Conservation (phyloP, 2,113 vertebrate species). For the Prietella phreatophila region DNA sequence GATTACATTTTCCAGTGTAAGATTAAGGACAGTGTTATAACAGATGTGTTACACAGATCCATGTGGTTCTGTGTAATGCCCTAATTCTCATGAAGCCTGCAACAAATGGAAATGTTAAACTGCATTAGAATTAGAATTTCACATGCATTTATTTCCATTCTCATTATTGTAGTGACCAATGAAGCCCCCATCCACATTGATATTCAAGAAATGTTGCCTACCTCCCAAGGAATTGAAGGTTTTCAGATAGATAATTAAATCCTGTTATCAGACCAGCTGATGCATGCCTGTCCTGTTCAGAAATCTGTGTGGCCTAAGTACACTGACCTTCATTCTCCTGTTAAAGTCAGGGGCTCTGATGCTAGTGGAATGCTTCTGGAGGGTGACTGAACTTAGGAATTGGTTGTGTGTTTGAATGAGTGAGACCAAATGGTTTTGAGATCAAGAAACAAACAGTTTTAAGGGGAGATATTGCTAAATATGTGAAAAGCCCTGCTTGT, state of each 20-base stretch:
- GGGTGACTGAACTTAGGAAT: background rate
- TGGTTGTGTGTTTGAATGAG: background rate
- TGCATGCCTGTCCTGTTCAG: slow-evolving; percentile 1
- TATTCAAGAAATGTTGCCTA: slow-evolving; percentile 3
- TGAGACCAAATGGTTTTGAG: background rate
- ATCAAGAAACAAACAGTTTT: slow-evolving; percentile 12
- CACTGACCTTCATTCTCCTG: background rate
- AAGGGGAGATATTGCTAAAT: slow-evolving; percentile 47
- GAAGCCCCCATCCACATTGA: slow-evolving; percentile 39
- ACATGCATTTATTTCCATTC: slow-evolving; percentile 7
- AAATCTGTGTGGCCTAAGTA: background rate
- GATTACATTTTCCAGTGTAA: background rate
- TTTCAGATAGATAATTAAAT: slow-evolving; percentile 14
- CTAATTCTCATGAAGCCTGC: slow-evolving; percentile 1
- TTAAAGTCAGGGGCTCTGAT: slow-evolving; percentile 6
- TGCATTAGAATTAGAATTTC: slow-evolving; percentile 8
- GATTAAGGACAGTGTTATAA: background rate
- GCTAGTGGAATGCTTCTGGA: background rate
- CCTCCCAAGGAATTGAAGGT: background rate
- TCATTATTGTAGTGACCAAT: slow-evolving; percentile 38
- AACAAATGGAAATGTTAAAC: background rate
- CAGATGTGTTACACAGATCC: no score
- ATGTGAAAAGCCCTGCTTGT: slow-evolving; percentile 32
- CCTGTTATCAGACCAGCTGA: background rate
- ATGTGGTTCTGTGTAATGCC: background rate